phyloP scores from a whole-genome alignment of 2,113 vertebrate species.

The Dendrocopos noguchii region DNA sequence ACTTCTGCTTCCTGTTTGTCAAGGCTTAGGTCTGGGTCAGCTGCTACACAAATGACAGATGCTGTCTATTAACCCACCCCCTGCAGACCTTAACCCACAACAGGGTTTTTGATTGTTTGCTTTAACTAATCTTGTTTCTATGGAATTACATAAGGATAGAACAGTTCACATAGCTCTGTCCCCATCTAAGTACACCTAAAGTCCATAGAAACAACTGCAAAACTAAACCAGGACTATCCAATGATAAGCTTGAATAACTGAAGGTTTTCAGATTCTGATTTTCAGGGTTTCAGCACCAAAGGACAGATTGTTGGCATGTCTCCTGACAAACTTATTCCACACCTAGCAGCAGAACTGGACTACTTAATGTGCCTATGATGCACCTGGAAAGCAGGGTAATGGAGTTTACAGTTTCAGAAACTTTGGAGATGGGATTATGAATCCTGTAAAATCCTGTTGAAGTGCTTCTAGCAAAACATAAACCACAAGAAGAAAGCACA shows the following conservation, averaged over 20 bases:
- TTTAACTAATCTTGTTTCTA: rapidly evolving
- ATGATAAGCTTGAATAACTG: neutral
- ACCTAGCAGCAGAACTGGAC: neutral
- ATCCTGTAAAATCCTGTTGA: neutral
- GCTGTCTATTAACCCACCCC: too few species aligned
- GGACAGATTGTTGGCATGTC: neutral
- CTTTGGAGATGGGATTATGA: neutral
- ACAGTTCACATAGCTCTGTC: neutral
- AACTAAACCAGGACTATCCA: neutral
- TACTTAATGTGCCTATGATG: neutral
- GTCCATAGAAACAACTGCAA: neutral
- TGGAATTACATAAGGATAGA: neutral
- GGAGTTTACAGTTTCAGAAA: neutral
- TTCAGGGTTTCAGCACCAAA: neutral
- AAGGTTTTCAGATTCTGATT: neutral
- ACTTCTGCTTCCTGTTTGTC: neutral
- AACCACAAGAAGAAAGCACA: neutral
- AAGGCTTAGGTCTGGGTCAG: too few species aligned
- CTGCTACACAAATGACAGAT: too few species aligned
- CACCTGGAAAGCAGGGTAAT: neutral
- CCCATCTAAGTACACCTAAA: neutral
- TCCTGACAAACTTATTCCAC: neutral
- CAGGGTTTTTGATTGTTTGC: too few species aligned
- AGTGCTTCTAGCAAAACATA: neutral
- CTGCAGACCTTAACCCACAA: too few species aligned